Base-by-base conservation (phyloP, 2,888 invertebrate species). In the Erebia epiphron region DNA sequence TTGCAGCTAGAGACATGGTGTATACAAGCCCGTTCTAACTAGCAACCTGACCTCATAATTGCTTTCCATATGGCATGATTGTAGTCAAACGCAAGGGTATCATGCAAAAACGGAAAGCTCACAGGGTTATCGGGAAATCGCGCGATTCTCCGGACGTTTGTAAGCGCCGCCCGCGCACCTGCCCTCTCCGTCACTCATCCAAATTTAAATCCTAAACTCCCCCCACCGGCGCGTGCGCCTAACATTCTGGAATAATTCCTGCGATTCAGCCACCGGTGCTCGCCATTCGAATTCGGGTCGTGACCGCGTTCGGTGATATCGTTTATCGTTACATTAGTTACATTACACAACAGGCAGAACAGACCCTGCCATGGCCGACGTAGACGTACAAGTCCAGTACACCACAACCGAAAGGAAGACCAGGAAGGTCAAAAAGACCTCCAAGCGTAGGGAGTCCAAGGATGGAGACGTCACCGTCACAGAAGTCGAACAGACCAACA, bases 351-450 rank as follows among this genome's bases (percentile, higher is more conserved):
- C 80, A 50, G 58, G 58, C 83, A 82, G 82, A 80, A 80, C 80
- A 80, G 77, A 79, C 72, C 78, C 81, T 83, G 81, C 86, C 93
- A 98, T 98, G 98, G 98, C 97, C 90, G 98, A 98, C 95, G 97
- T 98, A 85, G 98, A 98, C 92, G 95, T 97, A 79, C 96, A 97
- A 94, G 96, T 97, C 94, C 96, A 97, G 91, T 96, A 95, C 89
- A 96, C 97, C 87, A 96, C 97, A 87, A 97, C 97, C 84, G 97
- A 97, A 93, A 96, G 97, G 88, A 97, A 97, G 91, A 98, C 98
- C 95, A 97, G 97, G 94, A 98, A 98, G 95, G 98, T 98, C 94
- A 96, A 96, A 81, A 95, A 96, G 86, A 96, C 96, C 85, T 96
- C 96, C 83, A 96, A 97, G 90, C 95, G 97, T 87, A 96, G 97